Conservation (phyloP, 2,888 invertebrate species). For the Busseola fusca region DNA sequence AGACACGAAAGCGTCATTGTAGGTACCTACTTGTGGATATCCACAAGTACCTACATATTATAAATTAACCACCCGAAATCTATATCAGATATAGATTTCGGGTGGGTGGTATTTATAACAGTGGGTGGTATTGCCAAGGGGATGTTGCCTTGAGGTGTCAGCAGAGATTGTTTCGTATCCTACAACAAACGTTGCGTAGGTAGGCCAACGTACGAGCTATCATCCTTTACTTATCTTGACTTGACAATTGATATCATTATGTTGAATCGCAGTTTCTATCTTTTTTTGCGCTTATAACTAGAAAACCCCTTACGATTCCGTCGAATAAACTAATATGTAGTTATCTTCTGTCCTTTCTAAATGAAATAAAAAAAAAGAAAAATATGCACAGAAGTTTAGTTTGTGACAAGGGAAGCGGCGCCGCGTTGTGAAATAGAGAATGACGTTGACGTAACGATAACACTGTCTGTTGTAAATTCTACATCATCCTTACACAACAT, state of each 20-base stretch:
- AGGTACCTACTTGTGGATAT: too few relatives aligned
- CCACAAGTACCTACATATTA: too few relatives aligned
- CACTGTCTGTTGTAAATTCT: slow-evolving; percentile 11
- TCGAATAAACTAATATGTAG: too few relatives aligned
- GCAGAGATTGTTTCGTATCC: not conserved
- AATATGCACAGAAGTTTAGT: too few relatives aligned
- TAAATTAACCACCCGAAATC: too few relatives aligned
- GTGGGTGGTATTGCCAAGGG: not conserved
- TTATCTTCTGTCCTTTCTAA: too few relatives aligned
- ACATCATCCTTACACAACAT: slow-evolving; percentile 10
- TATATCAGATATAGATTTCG: not conserved
- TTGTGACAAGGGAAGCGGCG: too few relatives aligned
- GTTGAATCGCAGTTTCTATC: not conserved
- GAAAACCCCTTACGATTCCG: not conserved
- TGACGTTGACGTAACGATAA: slow-evolving; percentile 15
- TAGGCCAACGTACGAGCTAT: not conserved
- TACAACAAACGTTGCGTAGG: not conserved
- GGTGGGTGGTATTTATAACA: not conserved
- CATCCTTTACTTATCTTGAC: not conserved
- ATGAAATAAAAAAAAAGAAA: too few relatives aligned
- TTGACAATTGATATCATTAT: not conserved
- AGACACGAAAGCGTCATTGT: not conserved
- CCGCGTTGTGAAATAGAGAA: not conserved
- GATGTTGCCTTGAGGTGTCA: not conserved
- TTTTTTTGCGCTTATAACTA: not conserved